Base-by-base conservation (phyloP, 2,113 vertebrate genomes). In the Struthio camelus region DNA sequence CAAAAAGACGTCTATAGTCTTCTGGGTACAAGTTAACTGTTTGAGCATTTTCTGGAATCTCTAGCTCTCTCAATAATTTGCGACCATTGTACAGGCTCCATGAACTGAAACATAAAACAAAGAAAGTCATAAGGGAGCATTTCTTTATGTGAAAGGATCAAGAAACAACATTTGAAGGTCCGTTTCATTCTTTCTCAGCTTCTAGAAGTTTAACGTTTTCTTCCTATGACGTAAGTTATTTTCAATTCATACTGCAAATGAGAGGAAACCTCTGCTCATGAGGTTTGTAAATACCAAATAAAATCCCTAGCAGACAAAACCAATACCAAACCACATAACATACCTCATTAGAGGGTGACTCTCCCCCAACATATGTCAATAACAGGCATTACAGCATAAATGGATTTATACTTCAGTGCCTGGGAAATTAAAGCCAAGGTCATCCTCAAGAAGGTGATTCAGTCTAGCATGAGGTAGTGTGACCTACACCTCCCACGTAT, bases 1-100 rank as follows among this genome's bases (percentile, higher is more conserved):
- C 97, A 44, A 99, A 99, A 77, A 99, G 97, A 18, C 34, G 92
- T 77, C 97, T 99, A 79, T 99, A 99, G 76, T 99, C 98, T 56
- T 98, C 92, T 78, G 99, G 99, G 70, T 96, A 97, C 18, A 99
- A 93, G 4, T 98, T 66, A 81, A 97, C 97, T 22, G 98, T 96
- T 89, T 94, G 38, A 42, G 97, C 95, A 78, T 98, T 95, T 62
- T 98, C 32, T 2, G 94, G 78, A 91, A 99, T 97, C 66, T 96
- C 94, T 66, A 98, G 88, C 58, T 98, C 85, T 56, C 69, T 96
- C 90, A 99, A 72, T 90, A 99, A 79, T 64, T 97, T 91, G 23
- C 36, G 83, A 32, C 96, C 95, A 38, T 94, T 97, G 77, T 98
- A 97, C 44, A 98, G 97, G 96, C 98, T 98, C 99, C 99, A 99